These are phyloP conservation scores for Delichon dasypus DNA, from an alignment of 2,797 vertebrate species.

Conservation along the genomic window DNA sequence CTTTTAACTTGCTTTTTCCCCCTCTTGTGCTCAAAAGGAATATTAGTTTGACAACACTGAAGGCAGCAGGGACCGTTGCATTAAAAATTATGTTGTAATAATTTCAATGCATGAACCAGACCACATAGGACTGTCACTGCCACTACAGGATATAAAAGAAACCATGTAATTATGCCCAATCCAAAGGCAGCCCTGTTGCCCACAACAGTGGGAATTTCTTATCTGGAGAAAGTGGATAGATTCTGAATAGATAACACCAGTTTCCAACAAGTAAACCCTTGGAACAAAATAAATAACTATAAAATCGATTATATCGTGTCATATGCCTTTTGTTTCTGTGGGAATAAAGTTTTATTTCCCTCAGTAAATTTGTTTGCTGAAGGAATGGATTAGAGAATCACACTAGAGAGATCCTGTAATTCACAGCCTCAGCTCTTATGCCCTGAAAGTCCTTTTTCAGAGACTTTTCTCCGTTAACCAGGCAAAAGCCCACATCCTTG, in stretches of 20 bases:
- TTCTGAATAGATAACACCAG: background rate
- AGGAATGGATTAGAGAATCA: background rate
- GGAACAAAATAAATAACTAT: background rate
- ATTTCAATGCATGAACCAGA: background rate
- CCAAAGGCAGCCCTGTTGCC: background rate
- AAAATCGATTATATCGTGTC: fast-evolving
- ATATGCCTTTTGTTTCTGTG: background rate
- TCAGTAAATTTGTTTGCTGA: background rate
- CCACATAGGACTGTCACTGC: background rate
- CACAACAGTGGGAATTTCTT: background rate
- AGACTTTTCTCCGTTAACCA: background rate
- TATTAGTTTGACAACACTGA: background rate
- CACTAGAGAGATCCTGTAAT: background rate
- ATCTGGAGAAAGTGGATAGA: background rate
- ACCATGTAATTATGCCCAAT: background rate
- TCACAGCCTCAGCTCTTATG: background rate
- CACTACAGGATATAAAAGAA: background rate
- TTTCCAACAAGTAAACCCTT: background rate
- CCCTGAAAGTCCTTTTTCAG: background rate
- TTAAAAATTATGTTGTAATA: background rate
- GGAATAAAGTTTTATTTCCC: background rate
- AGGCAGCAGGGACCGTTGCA: background rate
- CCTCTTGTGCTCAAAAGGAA: background rate
- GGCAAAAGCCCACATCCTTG: background rate
- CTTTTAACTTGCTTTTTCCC: background rate